Evolutionary conservation across 2,113 vertebrate species (phyloP).

Genomic region (Syrmaticus mikado): DNA sequence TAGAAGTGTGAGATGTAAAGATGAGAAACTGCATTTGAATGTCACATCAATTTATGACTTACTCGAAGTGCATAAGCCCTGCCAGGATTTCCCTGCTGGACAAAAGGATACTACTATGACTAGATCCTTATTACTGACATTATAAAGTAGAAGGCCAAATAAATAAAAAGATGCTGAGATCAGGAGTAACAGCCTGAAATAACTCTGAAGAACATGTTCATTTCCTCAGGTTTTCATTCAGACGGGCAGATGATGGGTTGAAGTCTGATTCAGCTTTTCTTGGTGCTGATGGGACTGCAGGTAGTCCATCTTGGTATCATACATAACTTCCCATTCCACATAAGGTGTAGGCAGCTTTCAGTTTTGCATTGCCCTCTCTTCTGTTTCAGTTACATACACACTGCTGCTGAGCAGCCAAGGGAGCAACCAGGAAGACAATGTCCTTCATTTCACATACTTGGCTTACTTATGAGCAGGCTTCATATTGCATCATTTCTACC

Average conservation of each 20-base stretch:
- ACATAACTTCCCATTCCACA: neutral
- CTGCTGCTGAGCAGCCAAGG: neutral
- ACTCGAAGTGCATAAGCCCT: neutral
- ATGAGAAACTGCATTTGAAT: neutral
- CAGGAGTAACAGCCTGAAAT: neutral
- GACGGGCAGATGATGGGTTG: neutral
- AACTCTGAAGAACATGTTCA: neutral
- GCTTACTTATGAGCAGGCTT: neutral
- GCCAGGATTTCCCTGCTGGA: neutral
- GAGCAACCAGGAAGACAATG: neutral
- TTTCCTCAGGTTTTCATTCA: neutral
- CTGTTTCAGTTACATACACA: neutral
- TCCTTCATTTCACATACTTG: neutral
- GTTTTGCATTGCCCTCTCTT: neutral
- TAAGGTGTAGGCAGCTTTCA: neutral
- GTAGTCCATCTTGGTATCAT: neutral
- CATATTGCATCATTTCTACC: neutral
- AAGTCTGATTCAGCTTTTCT: neutral
- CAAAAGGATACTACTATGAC: neutral
- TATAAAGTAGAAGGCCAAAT: neutral
- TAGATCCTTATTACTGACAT: neutral
- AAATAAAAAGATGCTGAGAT: neutral
- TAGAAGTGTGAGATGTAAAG: neutral
- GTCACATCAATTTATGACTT: neutral
- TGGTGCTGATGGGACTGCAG: neutral